Conservation (phyloP, 2,888 invertebrate species). For the Melieria picta region DNA sequence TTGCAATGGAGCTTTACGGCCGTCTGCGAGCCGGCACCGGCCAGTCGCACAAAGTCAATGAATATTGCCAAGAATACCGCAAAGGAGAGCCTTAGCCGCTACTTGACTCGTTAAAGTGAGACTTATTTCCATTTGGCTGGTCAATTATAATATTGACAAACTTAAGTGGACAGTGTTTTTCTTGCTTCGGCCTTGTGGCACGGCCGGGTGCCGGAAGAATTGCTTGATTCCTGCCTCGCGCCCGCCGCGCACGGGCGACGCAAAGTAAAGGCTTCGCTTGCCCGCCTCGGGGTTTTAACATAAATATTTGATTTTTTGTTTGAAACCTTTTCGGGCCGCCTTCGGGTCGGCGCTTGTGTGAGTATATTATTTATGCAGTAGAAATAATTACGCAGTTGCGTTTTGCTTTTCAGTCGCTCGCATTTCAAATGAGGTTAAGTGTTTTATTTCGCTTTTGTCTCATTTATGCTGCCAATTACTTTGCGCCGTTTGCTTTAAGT, state of each 20-base stretch:
- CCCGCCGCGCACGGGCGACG: not conserved
- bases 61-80: not conserved
- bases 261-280: slow-evolving; percentile 23
- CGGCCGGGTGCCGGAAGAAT: not conserved
- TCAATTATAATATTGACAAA: slow-evolving; percentile 54
- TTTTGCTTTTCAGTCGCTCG: not conserved
- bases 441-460: slow-evolving; percentile 2
- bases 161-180: slow-evolving; percentile 25
- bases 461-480: slow-evolving; percentile 1
- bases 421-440: not conserved
- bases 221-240: not conserved
- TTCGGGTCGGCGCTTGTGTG: slow-evolving; percentile 31
- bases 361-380: slow-evolving; percentile 54
- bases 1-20: slow-evolving; percentile 1
- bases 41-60: slow-evolving; percentile 16
- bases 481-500: slow-evolving; percentile 13
- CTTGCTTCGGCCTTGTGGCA: slow-evolving; percentile 5
- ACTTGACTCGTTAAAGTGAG: slow-evolving; percentile 21
- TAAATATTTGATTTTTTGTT: slow-evolving; percentile 33
- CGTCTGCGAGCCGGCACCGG: not conserved
- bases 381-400: slow-evolving; percentile 53
- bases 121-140: slow-evolving; percentile 58
- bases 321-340: not conserved
- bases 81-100: not conserved
- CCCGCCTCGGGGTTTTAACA: slow-evolving; percentile 21